These are phyloP conservation scores for Leptinotarsa lineolata DNA, from an alignment of 1,140 invertebrate species.

Conservation along the genomic window DNA sequence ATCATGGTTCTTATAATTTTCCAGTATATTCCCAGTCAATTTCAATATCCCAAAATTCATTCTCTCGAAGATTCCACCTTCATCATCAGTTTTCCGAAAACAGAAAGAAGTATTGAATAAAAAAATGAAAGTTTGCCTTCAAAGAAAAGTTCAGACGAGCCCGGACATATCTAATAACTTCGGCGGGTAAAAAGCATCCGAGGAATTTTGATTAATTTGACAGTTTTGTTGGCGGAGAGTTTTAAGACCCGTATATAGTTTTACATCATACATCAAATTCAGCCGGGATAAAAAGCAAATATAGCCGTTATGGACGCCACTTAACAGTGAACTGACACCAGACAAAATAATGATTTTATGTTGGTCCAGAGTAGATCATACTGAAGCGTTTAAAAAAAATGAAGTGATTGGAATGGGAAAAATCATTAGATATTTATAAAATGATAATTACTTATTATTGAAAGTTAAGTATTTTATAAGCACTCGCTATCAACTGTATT, in stretches of 20 bases:
- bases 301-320: conserved; percentile 34
- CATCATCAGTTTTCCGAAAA: too few species aligned
- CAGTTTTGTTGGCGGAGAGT: conserved; percentile 36
- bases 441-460: too few species aligned
- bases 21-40: too few species aligned
- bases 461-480: too few species aligned
- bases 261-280: conserved; percentile 44
- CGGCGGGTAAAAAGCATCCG: conserved; percentile 33
- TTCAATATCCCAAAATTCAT: too few species aligned
- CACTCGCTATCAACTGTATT: too few species aligned
- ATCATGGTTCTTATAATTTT: too few species aligned
- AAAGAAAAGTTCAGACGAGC: conserved; percentile 16
- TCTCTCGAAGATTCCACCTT: too few species aligned
- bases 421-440: too few species aligned
- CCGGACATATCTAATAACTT: conserved; percentile 38
- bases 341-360: conserved; percentile 1
- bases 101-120: too few species aligned
- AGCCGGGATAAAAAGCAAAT: conserved; percentile 41
- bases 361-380: not conserved
- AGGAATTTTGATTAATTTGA: conserved; percentile 45
- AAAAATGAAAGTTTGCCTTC: not conserved
- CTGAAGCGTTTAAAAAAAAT: too few species aligned
- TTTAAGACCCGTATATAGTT: conserved; percentile 39
- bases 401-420: too few species aligned
- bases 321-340: conserved; percentile 43